Evolutionary conservation across 2,888 invertebrate species (phyloP).

Genomic region (Thereva unica): DNA sequence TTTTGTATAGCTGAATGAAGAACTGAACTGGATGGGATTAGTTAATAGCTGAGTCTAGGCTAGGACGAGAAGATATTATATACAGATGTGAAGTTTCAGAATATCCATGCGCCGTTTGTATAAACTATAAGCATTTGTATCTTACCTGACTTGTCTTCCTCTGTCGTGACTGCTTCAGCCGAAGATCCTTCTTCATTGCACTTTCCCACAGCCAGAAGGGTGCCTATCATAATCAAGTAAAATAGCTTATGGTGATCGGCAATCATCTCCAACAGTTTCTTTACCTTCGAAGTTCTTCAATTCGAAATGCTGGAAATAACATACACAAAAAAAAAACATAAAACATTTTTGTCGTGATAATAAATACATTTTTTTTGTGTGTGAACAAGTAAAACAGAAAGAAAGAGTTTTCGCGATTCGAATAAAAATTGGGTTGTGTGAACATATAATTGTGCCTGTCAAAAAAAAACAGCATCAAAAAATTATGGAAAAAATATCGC

Average conservation of each 20-base stretch:
- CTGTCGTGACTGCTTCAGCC: conserved; percentile 8
- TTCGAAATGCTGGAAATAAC: conserved; percentile 15
- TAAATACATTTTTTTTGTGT: background rate
- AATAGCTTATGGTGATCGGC: conserved; percentile 30
- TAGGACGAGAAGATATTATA: no score
- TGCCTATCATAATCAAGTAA: conserved; percentile 31
- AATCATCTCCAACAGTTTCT: conserved; percentile 15
- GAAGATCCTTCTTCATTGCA: background rate
- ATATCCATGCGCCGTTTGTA: no score
- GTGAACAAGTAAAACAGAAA: conserved; percentile 18
- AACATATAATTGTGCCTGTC: conserved; percentile 19
- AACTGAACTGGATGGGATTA: no score
- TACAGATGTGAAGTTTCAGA: no score
- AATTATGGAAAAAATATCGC: no score
- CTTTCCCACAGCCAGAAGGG: conserved; percentile 10
- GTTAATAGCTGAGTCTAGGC: no score
- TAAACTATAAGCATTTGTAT: background rate
- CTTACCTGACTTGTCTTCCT: conserved; percentile 25
- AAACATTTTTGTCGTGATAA: background rate
- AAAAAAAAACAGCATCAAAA: background rate
- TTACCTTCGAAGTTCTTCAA: conserved; percentile 4
- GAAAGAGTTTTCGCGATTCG: conserved; percentile 9
- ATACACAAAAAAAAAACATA: background rate
- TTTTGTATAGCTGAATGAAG: background rate
- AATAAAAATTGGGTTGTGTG: conserved; percentile 32